Evolutionary conservation across 2,113 vertebrate genomes (phyloP).

Genomic region (Odocoileus hemionus): DNA sequence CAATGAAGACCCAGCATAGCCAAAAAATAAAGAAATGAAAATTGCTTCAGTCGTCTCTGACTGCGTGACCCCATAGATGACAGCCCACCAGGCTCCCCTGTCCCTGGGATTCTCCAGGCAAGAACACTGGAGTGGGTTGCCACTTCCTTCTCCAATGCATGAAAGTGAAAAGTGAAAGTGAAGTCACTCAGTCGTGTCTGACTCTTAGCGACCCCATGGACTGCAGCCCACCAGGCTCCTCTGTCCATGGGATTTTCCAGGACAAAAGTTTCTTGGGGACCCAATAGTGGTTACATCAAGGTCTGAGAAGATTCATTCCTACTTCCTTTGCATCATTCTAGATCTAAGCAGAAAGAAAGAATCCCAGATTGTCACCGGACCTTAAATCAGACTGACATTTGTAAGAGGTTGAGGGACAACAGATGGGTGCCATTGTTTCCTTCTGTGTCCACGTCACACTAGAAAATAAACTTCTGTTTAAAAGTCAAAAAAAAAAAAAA

Average conservation of each 20-base stretch:
- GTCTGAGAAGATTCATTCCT: background rate
- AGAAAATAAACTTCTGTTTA: background rate
- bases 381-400: background rate
- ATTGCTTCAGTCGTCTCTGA: too few relatives aligned
- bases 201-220: too few relatives aligned
- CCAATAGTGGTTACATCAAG: background rate
- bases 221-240: too few relatives aligned
- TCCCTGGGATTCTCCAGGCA: too few relatives aligned
- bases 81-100: too few relatives aligned
- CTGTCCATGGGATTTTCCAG: too few relatives aligned
- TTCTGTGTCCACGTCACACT: background rate
- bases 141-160: too few relatives aligned
- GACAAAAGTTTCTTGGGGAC: background rate
- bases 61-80: too few relatives aligned
- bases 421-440: background rate
- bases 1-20: background rate
- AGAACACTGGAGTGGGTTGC: too few relatives aligned
- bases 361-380: background rate
- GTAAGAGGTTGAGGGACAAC: background rate
- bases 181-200: too few relatives aligned
- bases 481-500: too few relatives aligned
- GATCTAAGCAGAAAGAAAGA: background rate
- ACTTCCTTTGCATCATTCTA: background rate
- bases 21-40: background rate
- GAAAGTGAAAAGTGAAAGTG: too few relatives aligned